Base-by-base conservation (phyloP, 1,140 invertebrate species). In the Drosophila rhopaloa region DNA sequence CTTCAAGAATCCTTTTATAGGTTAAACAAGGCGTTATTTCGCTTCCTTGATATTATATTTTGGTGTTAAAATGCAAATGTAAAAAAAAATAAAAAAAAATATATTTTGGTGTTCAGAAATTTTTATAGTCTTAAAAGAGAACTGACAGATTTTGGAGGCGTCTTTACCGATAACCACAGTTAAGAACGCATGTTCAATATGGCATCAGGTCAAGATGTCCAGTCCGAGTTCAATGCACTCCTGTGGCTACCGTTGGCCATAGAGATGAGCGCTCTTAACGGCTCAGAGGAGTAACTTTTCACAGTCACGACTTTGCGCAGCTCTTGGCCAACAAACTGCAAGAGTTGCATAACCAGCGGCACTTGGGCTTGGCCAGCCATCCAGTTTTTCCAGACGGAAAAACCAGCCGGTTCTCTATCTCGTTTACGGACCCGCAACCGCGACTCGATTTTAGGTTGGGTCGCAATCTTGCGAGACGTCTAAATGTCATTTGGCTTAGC, bases 381-480 rank as follows among this genome's bases (percentile, higher is more conserved):
- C 60, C 60, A 63, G 60, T 60, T 63, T 62, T 63, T 27, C 70
- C 46, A 58, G 68, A 46, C 41, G 63, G 13, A 68, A 38, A 14
- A 41, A n/a, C 32, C 51, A 72, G 68, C 68, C 70, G 67, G 70
- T 61, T 60, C 72, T 61, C 35, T 44, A 53, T 54, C 61, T 32
- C 61, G 61, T 44, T 16, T 19, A 29, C 3, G 19, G 60, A 67
- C 66, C 60, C 63, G 63, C 43, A 38, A 19, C n/a, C 32, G 27
- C 59, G 14, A 54, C 48, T 54, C 2, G 48, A 54, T 9, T 48
- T 66, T 11, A 55, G 35, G 40, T 19, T 70, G 62, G 61, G 14
- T 11, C 19, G 16, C 44, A 50, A 27, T 46, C 57, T 61, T 43
- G 32, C 38, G 19, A 37, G 47, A 27, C 41, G 44, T 48, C 41